Evolutionary conservation across 2,888 invertebrate genomes (phyloP).

Genomic region (Ennomos quercinarius): DNA sequence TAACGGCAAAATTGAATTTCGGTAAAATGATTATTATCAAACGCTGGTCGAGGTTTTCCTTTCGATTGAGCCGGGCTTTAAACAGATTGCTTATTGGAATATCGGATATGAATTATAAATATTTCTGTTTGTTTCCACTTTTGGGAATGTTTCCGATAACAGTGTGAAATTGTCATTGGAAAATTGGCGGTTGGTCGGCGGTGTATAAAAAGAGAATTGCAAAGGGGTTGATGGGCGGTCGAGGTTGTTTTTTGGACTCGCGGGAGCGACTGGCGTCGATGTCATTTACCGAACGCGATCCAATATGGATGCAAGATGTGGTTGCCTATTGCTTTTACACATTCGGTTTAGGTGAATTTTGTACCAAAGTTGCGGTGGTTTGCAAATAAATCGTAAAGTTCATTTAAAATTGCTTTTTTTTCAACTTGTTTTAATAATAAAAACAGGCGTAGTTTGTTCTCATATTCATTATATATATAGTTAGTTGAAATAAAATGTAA

Average conservation of each 20-base stretch:
- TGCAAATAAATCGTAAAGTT: no score
- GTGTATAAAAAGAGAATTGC: constrained; percentile 63
- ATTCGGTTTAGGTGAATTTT: constrained; percentile 3
- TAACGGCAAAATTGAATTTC: constrained; percentile 48
- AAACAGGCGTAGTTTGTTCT: no score
- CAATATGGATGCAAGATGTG: constrained; percentile 56
- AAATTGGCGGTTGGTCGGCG: constrained; percentile 51
- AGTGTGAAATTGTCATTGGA: constrained; percentile 43
- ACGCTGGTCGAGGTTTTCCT: constrained; percentile 47
- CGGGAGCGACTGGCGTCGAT: constrained; percentile 41
- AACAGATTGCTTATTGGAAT: constrained; percentile 47
- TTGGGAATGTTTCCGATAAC: constrained; percentile 46
- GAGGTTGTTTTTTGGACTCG: constrained; percentile 52
- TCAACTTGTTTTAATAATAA: no score
- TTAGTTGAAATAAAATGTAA: no score
- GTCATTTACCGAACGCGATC: constrained; percentile 53
- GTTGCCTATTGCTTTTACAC: constrained; percentile 28
- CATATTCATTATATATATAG: no score
- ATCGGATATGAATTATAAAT: constrained; percentile 35
- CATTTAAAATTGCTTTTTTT: no score
- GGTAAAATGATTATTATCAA: constrained; percentile 51
- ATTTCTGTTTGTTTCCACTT: constrained; percentile 45
- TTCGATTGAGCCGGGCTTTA: constrained; percentile 48
- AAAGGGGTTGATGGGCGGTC: constrained; percentile 60
- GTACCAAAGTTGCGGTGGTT: background rate